phyloP scores from a whole-genome alignment of 1,140 invertebrate species.

The Orchestia grillus region DNA sequence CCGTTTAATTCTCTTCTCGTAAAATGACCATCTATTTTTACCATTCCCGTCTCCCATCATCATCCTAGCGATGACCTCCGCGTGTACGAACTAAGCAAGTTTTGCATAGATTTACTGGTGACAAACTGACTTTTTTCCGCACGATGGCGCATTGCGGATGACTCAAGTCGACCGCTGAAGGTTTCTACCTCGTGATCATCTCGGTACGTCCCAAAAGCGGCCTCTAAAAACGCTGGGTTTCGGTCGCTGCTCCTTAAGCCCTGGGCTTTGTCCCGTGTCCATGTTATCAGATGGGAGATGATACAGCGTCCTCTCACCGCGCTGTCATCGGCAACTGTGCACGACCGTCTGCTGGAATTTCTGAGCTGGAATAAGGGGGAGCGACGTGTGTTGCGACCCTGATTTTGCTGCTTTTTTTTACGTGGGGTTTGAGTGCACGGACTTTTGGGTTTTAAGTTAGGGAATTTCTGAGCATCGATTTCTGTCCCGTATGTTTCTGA shows the following conservation, averaged over 20 bases:
- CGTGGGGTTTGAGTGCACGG: not conserved
- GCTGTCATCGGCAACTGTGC: not conserved
- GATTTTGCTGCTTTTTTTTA: not conserved
- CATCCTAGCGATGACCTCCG: not conserved
- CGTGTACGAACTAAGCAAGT: not conserved
- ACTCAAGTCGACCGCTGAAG: not conserved
- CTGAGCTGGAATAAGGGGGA: not conserved
- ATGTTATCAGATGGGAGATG: not conserved
- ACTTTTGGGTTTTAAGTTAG: not conserved
- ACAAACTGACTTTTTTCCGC: not conserved
- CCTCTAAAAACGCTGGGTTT: not conserved
- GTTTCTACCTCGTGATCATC: not conserved
- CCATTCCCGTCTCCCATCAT: not conserved
- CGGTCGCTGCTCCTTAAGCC: not conserved
- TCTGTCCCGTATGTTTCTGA: not conserved
- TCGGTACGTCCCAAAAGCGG: not conserved
- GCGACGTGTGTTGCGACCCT: not conserved
- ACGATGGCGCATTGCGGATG: not conserved
- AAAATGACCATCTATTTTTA: not conserved
- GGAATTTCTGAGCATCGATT: not conserved
- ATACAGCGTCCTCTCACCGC: not conserved
- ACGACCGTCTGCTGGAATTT: slow-evolving; percentile 17
- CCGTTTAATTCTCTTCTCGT: not conserved
- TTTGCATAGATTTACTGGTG: not conserved
- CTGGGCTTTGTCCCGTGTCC: not conserved